Evolutionary conservation across 64 coral and sea anemone species (phyloP).

Genomic region (Astreopora myriophthalma): DNA sequence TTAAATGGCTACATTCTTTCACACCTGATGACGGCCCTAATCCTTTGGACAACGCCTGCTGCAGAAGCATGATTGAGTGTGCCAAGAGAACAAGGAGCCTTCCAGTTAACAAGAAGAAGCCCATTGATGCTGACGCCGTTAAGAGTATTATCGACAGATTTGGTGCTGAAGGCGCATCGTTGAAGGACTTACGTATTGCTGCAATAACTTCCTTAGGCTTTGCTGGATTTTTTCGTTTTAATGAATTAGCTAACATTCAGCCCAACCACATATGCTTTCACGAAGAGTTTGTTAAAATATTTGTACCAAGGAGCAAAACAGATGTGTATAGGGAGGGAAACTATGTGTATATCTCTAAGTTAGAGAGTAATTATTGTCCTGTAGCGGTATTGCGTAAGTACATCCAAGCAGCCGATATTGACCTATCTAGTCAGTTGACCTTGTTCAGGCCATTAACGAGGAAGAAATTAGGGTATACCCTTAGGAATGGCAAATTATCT

Average conservation of each 20-base stretch:
- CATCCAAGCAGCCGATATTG: no score
- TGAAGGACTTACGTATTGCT: constrained; percentile 20
- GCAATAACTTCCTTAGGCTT: background rate
- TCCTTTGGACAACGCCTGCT: constrained; percentile 4
- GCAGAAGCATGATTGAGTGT: background rate
- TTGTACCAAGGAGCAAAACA: no score
- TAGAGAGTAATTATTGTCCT: no score
- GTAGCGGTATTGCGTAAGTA: no score
- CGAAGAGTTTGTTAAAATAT: no score
- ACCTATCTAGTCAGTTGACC: no score
- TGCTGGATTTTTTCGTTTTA: constrained; percentile 37
- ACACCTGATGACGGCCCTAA: background rate
- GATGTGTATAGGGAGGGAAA: no score
- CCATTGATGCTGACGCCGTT: background rate
- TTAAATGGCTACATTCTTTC: background rate
- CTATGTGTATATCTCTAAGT: no score
- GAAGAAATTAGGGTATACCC: no score
- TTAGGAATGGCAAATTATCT: no score
- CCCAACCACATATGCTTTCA: background rate
- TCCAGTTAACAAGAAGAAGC: background rate
- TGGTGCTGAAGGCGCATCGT: background rate
- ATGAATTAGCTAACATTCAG: background rate
- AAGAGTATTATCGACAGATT: background rate
- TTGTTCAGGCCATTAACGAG: no score
- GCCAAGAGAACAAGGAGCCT: constrained; percentile 6